Percentiles rank a stretch among this genome's conserved stretches.
Conservation (phyloP, 2,797 vertebrate species). For the Petrocephalus sullivani region DNA sequence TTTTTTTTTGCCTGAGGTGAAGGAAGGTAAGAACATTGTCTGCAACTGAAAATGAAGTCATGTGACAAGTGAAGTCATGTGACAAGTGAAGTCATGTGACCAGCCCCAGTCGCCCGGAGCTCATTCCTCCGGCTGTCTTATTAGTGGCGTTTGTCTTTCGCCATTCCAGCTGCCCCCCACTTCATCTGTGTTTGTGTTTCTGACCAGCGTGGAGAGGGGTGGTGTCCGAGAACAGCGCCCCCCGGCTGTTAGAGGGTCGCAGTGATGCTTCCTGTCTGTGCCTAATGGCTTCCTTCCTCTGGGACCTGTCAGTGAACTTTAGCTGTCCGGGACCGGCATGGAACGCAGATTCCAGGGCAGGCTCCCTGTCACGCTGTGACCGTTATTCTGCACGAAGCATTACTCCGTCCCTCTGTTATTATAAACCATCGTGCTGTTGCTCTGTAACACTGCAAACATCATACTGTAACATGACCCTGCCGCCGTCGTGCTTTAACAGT, state of each 20-base stretch:
- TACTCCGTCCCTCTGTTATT: background rate
- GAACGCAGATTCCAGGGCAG: background rate
- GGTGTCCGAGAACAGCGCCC: background rate
- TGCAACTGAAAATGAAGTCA: background rate
- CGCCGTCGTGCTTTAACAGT: background rate
- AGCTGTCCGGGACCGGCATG: background rate
- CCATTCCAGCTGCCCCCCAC: background rate
- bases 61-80: background rate
- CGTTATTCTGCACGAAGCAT: background rate
- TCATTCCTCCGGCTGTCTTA: background rate
- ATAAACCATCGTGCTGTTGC: background rate
- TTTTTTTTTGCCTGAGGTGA: background rate
- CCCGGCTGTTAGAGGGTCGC: constrained; percentile 2
- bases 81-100: background rate
- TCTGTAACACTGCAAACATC: background rate
- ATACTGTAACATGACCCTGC: background rate
- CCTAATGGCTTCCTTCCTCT: background rate
- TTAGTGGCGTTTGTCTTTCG: background rate
- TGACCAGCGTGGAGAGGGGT: background rate
- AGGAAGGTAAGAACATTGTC: background rate
- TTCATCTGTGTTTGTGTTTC: constrained; percentile 15
- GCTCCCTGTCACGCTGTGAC: background rate
- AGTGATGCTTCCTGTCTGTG: constrained; percentile 17
- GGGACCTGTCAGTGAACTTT: background rate
- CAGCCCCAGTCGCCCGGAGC: no score